phyloP scores from a whole-genome alignment of 2,797 vertebrate species.

The Acanthornis magna region DNA sequence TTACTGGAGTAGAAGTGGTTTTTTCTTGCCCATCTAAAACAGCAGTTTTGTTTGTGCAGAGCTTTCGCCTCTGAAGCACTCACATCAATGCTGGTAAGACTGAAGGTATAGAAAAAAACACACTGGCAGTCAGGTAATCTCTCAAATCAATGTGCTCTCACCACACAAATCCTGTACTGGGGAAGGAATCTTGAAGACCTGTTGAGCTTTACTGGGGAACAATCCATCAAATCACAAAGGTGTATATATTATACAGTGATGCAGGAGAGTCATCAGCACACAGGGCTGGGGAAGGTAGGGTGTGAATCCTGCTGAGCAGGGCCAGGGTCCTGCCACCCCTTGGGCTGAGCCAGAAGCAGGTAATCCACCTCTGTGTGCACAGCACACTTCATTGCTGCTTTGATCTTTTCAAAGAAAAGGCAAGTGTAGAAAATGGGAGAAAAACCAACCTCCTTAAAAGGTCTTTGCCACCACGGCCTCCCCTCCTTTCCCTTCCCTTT shows the following conservation, averaged over 20 bases:
- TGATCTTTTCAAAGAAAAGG: background rate
- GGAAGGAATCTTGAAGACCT: background rate
- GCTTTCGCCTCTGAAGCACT: background rate
- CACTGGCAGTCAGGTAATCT: background rate
- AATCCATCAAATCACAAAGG: background rate
- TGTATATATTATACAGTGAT: accelerated
- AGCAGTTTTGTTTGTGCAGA: background rate
- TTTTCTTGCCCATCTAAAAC: background rate
- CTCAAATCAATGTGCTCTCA: background rate
- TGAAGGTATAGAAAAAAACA: background rate
- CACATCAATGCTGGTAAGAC: accelerated
- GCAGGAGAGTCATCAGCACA: background rate
- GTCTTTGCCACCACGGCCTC: background rate
- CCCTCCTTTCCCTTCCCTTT: background rate
- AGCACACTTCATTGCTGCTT: accelerated
- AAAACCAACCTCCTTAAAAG: background rate
- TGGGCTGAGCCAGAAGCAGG: background rate
- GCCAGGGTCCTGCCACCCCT: background rate
- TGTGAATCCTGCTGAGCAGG: background rate
- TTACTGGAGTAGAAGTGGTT: background rate
- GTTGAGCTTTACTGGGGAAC: background rate
- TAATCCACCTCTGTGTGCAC: background rate
- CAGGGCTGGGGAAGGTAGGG: background rate
- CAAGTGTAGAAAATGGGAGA: background rate
- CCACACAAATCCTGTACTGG: background rate